Evolutionary conservation across 2,113 vertebrate genomes (phyloP).

Genomic region (Blennius ocellaris): DNA sequence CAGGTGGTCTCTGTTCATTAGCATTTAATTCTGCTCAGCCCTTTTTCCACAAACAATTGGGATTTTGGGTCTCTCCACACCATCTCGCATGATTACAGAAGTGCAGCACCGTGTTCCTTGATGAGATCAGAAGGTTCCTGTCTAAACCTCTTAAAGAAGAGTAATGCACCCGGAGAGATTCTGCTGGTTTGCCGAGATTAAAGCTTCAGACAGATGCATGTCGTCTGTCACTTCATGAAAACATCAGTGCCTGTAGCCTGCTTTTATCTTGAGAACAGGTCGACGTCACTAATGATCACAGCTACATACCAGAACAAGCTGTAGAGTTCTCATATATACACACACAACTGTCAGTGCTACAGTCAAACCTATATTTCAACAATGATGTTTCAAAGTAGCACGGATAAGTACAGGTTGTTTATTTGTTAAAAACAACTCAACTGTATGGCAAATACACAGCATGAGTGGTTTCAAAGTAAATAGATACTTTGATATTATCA

Average conservation of each 20-base stretch:
- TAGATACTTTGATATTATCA: neutral
- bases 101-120: slow-evolving; percentile 1
- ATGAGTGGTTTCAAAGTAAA: neutral
- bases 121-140: slow-evolving; percentile 18
- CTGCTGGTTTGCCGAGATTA: slow-evolving; percentile 47
- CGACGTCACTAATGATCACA: slow-evolving; percentile 46
- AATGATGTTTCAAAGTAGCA: neutral
- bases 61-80: neutral
- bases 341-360: neutral
- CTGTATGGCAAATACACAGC: neutral
- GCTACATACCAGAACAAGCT: slow-evolving; percentile 11
- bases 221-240: slow-evolving; percentile 52
- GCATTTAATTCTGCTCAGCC: neutral
- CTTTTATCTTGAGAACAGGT: slow-evolving; percentile 56
- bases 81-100: slow-evolving; percentile 1
- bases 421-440: neutral
- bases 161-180: slow-evolving; percentile 5
- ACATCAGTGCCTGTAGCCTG: slow-evolving; percentile 23
- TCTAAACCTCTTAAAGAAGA: slow-evolving; percentile 23
- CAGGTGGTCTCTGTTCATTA: neutral
- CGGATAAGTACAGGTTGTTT: slow-evolving; percentile 12
- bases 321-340: neutral
- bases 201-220: slow-evolving; percentile 45
- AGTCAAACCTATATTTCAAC: slow-evolving; percentile 15
- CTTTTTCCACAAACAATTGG: neutral